Evolutionary conservation across 92 coral and sea anemone species (phyloP).

Genomic region (Nematostella vectensis): DNA sequence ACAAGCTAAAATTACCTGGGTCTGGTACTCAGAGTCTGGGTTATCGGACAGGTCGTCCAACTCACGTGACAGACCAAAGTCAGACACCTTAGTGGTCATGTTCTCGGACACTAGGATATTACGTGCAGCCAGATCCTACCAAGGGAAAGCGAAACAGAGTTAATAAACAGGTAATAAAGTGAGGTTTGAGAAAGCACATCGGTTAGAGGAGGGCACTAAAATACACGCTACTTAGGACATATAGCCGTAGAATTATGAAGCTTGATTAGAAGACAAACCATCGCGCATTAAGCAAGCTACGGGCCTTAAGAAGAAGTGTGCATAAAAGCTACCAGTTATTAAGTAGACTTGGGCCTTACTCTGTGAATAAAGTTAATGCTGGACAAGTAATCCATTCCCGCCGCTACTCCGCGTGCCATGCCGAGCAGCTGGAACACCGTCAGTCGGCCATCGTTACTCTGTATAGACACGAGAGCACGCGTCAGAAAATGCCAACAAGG

Average conservation of each 20-base stretch:
- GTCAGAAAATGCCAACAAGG: too few relatives aligned
- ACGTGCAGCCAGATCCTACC: slow-evolving; percentile 88
- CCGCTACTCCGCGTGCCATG: slow-evolving; percentile 86
- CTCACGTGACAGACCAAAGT: slow-evolving; percentile 93
- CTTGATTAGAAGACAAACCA: too few relatives aligned
- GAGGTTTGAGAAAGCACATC: neutral
- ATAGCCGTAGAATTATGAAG: too few relatives aligned
- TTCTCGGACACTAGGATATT: slow-evolving; percentile 80
- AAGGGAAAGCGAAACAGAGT: neutral
- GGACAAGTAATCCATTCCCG: slow-evolving; percentile 94
- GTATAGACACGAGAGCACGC: neutral
- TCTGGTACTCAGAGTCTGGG: slow-evolving; percentile 84
- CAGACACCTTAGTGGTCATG: slow-evolving; percentile 84
- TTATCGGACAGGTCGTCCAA: slow-evolving; percentile 54
- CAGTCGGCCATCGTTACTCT: slow-evolving; percentile 67
- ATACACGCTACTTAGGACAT: too few relatives aligned
- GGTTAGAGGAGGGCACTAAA: neutral
- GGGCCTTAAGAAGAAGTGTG: too few relatives aligned
- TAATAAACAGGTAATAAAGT: neutral
- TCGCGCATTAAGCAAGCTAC: too few relatives aligned
- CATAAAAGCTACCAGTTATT: too few relatives aligned
- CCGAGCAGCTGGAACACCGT: slow-evolving; percentile 70
- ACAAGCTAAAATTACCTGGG: slow-evolving; percentile 61
- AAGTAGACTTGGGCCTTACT: slow-evolving; percentile 36
- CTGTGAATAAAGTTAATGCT: slow-evolving; percentile 87